Evolutionary conservation across 2,797 vertebrate genomes (phyloP), one percentile per base, ranked within the genome.

Genomic region (Hafferia zeledoni): DNA sequence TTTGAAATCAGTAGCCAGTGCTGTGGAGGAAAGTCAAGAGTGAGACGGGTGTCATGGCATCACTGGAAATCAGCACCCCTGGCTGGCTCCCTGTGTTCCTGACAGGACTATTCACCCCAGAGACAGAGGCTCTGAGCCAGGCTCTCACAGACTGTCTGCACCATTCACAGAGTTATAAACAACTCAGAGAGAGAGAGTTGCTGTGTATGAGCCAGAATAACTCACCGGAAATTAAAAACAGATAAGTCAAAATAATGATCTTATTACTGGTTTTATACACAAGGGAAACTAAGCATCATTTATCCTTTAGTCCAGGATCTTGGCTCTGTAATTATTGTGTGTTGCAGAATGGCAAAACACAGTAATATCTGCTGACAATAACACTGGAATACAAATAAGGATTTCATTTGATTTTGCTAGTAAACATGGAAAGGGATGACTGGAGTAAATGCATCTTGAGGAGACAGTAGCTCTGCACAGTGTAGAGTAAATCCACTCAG

Each of bases 131-230:
- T 0, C 68, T 83, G 72, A 86, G 93, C 79, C 91, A 96, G 93
- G 60, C 82, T 93, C 75, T 61, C 94, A 14, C 59, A 64, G 47
- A 74, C 71, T 60, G 79, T 70, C 85, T 88, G 72, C 83, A 81
- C 69, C 61, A 79, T 93, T 96, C 90, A 89, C 39, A 41, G 60
- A 49, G 55, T 65, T 90, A 95, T 46, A 95, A 93, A 91, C 86
- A 93, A 72, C 90, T 84, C 88, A 72, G 5, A 86, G 52, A 92
- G 52, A 92, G 81, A 69, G 69, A 47, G 27, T 9, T 15, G 37
- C 46, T 87, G 65, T 55, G 46, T 9, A 52, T 2, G 53, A 85
- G 68, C 61, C 87, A 83, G 53, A 90, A 33, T 13, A 72, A 81
- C 77, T 72, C 80, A 82, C 70, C 4, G 7, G 83, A 92, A 96